These are phyloP conservation scores for Lycaon pictus DNA, from an alignment of 2,113 vertebrate genomes.

Conservation along the genomic window DNA sequence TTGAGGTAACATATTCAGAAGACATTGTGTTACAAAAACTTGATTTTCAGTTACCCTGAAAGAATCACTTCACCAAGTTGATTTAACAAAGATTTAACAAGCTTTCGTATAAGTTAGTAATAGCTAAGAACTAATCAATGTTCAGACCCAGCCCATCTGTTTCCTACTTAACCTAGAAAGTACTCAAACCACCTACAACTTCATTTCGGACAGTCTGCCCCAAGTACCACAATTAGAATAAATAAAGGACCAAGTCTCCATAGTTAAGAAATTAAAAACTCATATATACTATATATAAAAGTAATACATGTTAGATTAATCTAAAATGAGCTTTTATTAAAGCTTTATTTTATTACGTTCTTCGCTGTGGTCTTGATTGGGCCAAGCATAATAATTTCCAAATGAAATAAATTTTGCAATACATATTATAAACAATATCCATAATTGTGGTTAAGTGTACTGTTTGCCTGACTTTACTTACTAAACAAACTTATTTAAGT, in stretches of 20 bases:
- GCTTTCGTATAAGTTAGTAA: conserved; percentile 54
- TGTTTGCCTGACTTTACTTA: neutral
- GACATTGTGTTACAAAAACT: conserved; percentile 36
- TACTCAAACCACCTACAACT: conserved; percentile 9
- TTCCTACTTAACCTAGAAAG: conserved; percentile 55
- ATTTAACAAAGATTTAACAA: conserved; percentile 60
- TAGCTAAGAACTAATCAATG: conserved; percentile 61
- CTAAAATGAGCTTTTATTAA: neutral
- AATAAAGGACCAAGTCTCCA: neutral
- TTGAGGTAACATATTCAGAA: conserved; percentile 57
- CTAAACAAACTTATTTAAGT: neutral
- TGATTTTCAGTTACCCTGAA: conserved; percentile 48
- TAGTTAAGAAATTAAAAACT: conserved; percentile 50
- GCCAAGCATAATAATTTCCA: conserved; percentile 46
- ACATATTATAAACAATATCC: neutral
- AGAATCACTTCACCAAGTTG: conserved; percentile 29
- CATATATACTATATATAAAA: neutral
- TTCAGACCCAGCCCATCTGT: conserved; percentile 43
- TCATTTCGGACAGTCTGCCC: neutral
- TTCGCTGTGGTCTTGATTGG: neutral
- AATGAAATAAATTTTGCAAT: conserved; percentile 45
- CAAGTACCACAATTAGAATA: conserved; percentile 42
- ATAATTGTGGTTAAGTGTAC: neutral
- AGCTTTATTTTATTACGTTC: conserved; percentile 12
- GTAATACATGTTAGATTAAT: conserved; percentile 31